Base-by-base conservation (phyloP, 2,888 invertebrate species). In the Tethea ocularis region DNA sequence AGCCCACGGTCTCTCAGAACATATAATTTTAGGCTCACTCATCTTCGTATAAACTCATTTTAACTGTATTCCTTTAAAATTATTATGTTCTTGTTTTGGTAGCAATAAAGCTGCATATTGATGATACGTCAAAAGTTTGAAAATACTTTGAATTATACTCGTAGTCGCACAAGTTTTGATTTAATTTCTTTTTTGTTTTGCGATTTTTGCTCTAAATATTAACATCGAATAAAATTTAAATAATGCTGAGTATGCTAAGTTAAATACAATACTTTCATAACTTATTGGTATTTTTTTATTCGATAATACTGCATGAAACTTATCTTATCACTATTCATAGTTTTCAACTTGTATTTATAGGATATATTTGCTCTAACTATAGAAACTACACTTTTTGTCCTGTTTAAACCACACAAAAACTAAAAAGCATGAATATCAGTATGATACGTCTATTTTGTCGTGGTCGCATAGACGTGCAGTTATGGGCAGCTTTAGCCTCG, bases 21-120 rank as follows among this genome's bases (percentile, higher is more conserved):
- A 38, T 38, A 38, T n/a, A 41, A 41, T 41, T 41, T 17, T 7
- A 41, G 6, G 41, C 15, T 17, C 17, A 41, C n/a, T 41, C 7
- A 5, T 26, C 26, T 3, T 26, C 26, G 26, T 26, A 26, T 26
- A 26, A 26, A 26, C n/a, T 38, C 7, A 41, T 6, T 41, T 41
- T 26, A 29, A 26, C 52, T 52, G 24, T 51, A 51, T 52, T 24
- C 26, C 26, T 7, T 24, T 5, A 29, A 17, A 26, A 29, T 52
- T 52, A 29, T 41, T 17, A 41, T 26, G n/a, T 22, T 29, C 29
- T 55, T 33, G 38, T 55, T 55, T 33, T 36, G 36, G 20, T 55
- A 36, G 22, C 24, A 24, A 8, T 52, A 52, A 52, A 17, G 52
- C n/a, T 52, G 24, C 29, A 15, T 15, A 24, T 52, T 52, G 15